phyloP scores from a whole-genome alignment of 2,888 invertebrate genomes.

The Scaptomyza polygonia region DNA sequence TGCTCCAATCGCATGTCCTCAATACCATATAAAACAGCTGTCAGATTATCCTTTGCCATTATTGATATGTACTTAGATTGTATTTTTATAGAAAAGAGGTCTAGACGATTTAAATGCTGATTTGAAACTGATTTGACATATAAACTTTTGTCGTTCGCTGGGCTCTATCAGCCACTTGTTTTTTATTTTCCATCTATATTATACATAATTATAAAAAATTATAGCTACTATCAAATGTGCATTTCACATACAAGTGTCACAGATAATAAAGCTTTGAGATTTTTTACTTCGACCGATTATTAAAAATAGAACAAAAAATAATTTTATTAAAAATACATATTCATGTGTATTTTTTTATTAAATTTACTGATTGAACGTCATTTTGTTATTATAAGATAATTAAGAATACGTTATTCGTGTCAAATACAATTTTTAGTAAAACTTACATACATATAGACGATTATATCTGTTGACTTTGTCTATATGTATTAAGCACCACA shows the following conservation, averaged over 20 bases:
- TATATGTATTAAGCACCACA: background rate
- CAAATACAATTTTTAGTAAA: no score
- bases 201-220: background rate
- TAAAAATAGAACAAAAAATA: background rate
- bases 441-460: background rate
- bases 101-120: constrained; percentile 16
- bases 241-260: background rate
- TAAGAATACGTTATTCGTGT: background rate
- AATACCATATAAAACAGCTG: constrained; percentile 89
- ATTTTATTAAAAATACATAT: background rate
- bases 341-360: background rate
- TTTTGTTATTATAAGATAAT: background rate
- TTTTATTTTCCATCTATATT: background rate
- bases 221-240: background rate
- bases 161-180: background rate
- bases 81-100: background rate
- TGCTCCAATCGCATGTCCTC: constrained; percentile 92
- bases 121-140: constrained; percentile 34
- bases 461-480: background rate
- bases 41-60: constrained; percentile 88
- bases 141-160: background rate
- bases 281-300: background rate
- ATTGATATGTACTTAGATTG: background rate
- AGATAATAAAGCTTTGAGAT: background rate
- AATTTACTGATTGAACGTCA: background rate